phyloP scores from a whole-genome alignment of 1,140 invertebrate species.

The Caenorhabditis tropicalis region DNA sequence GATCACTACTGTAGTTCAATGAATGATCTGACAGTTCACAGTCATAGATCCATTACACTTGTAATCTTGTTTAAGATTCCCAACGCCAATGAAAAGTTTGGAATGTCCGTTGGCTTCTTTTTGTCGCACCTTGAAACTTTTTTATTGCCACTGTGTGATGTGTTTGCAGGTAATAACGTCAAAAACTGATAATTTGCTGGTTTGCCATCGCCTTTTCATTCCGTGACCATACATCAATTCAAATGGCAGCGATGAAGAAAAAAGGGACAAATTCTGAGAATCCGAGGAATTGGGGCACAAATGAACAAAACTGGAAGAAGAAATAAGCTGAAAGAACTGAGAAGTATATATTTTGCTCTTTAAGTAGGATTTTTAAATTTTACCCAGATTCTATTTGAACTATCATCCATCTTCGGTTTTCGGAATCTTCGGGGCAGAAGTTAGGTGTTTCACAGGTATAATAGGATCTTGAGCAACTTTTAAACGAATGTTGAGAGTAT shows the following conservation, averaged over 20 bases:
- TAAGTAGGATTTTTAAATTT: too few species aligned
- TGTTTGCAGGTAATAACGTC: constrained; percentile 26
- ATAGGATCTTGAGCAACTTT: too few species aligned
- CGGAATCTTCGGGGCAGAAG: too few species aligned
- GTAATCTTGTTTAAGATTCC: background rate
- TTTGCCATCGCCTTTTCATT: constrained; percentile 17
- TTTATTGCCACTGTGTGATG: constrained; percentile 2
- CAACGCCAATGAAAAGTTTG: background rate
- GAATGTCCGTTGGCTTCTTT: background rate
- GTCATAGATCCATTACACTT: background rate
- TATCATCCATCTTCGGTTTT: too few species aligned
- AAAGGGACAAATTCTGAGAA: background rate
- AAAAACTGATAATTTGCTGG: constrained; percentile 29
- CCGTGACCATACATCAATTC: constrained; percentile 27
- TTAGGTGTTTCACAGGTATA: too few species aligned
- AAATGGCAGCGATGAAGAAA: background rate
- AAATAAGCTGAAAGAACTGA: too few species aligned
- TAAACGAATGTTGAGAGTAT: too few species aligned
- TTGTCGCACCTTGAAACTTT: constrained; percentile 9
- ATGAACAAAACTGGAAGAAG: background rate
- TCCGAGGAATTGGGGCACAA: background rate
- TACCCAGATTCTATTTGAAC: too few species aligned
- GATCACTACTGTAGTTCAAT: too few species aligned
- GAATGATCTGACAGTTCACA: too few species aligned
- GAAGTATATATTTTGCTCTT: too few species aligned